phyloP scores from a whole-genome alignment of 2,888 invertebrate species.

The Halictus ligatus region DNA sequence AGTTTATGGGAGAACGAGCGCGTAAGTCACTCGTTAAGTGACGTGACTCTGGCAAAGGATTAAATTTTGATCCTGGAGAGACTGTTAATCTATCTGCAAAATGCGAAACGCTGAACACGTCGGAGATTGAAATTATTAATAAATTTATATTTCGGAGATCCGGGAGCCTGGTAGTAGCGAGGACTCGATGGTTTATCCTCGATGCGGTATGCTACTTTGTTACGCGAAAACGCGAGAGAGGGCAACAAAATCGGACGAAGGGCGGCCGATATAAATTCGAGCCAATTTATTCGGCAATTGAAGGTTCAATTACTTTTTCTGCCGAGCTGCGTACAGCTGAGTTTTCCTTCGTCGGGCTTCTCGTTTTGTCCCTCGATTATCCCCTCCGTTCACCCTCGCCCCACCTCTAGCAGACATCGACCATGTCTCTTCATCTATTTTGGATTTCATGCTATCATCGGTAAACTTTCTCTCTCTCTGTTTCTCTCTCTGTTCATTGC shows the following conservation, averaged over 20 bases:
- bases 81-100: too few relatives aligned
- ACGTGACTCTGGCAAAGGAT: too few relatives aligned
- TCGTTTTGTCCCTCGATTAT: neutral
- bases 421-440: conserved; percentile 9
- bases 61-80: too few relatives aligned
- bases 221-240: neutral
- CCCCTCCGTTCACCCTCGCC: neutral
- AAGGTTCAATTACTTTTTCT: conserved; percentile 74
- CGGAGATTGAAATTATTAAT: too few relatives aligned
- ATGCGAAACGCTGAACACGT: too few relatives aligned
- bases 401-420: neutral
- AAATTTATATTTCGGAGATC: too few relatives aligned
- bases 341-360: conserved; percentile 47
- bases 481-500: neutral
- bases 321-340: conserved; percentile 47
- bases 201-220: neutral
- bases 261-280: conserved; percentile 68
- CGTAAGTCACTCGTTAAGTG: too few relatives aligned
- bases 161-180: too few relatives aligned
- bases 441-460: conserved; percentile 10
- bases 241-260: conserved; percentile 12
- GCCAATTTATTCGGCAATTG: conserved; percentile 75
- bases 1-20: too few relatives aligned
- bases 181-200: neutral
- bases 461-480: neutral